Evolutionary conservation across 2,888 invertebrate genomes (phyloP), one percentile per base, ranked within the genome.

Genomic region (Gisinianus flammeolus): DNA sequence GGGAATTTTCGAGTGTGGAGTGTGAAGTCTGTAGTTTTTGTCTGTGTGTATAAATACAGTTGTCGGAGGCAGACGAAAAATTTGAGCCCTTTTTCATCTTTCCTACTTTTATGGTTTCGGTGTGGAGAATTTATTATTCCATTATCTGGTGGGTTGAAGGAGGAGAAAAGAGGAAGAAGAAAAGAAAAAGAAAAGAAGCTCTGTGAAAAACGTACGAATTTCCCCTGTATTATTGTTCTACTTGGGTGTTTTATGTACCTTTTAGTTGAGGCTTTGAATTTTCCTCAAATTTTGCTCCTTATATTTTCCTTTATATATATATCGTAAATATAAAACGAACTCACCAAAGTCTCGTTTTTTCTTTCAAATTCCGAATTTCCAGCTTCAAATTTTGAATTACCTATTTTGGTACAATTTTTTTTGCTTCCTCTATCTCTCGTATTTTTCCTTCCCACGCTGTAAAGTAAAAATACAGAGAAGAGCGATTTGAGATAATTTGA

Each of bases 111-210:
- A 74, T 74, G 73, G 73, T 30, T 64, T 74, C 73, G 35, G 58
- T 74, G 73, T 74, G 52, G 64, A 74, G 44, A 74, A 74, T 74
- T 74, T 74, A 74, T 74, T 74, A 74, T 74, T 74, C 73, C 73
- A 74, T 74, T 74, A 74, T 74, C 73, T 74, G n/a, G 44, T 26
- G 44, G 22, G 68, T 67, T 33, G 28, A 28, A 33, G 22, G 31
- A 22, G 31, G 16, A 31, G 66, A 19, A 19, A 30, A n/a, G n/a
- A 35, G n/a, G 56, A 56, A 56, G 31, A 31, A 66, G 31, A 26
- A 26, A 16, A 12, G 28, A 26, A 28, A 22, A 24, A n/a, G 44
- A 16, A 44, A 33, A 44, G 24, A 24, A 68, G 64, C 24, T 16
- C 30, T 64, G 24, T 26, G 30, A 64, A 64, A 64, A 68, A 68